Evolutionary conservation across 2,888 invertebrate species (phyloP).

Genomic region (Cryptocephalus primarius): DNA sequence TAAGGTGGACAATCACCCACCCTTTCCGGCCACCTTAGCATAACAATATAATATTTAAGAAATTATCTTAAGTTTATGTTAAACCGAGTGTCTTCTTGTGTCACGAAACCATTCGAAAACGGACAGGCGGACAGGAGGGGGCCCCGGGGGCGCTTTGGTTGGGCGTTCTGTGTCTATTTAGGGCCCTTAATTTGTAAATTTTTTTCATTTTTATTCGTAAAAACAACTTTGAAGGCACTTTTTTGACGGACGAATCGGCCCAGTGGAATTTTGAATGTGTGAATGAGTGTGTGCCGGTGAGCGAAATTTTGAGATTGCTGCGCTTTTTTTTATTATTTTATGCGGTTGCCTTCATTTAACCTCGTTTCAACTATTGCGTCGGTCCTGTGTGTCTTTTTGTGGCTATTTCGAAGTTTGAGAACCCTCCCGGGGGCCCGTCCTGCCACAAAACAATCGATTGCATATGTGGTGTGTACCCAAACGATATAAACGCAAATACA

Average conservation of each 20-base stretch:
- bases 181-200: conserved; percentile 73
- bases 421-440: conserved; percentile 38
- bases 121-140: conserved; percentile 29
- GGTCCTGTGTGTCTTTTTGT: conserved; percentile 52
- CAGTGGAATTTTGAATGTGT: conserved; percentile 61
- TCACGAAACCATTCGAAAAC: conserved; percentile 26
- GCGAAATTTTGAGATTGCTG: conserved; percentile 28
- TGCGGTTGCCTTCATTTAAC: conserved; percentile 57
- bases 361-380: conserved; percentile 53
- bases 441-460: conserved; percentile 18
- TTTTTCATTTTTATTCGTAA: conserved; percentile 50
- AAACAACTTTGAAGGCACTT: conserved; percentile 93
- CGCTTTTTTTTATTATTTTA: conserved; percentile 39
- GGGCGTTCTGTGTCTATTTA: conserved; percentile 70
- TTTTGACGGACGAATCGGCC: conserved; percentile 91
- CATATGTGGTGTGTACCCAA: too few species aligned
- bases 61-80: conserved; percentile 39
- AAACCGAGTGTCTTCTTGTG: conserved; percentile 42
- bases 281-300: conserved; percentile 32
- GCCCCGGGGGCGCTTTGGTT: conserved; percentile 44
- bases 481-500: too few species aligned
- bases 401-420: conserved; percentile 68
- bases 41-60: conserved; percentile 42
- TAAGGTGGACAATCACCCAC: conserved; percentile 22
- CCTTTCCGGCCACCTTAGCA: conserved; percentile 35